These are phyloP conservation scores for Nephrotoma appendiculata DNA, from an alignment of 2,888 invertebrate genomes.

Conservation along the genomic window DNA sequence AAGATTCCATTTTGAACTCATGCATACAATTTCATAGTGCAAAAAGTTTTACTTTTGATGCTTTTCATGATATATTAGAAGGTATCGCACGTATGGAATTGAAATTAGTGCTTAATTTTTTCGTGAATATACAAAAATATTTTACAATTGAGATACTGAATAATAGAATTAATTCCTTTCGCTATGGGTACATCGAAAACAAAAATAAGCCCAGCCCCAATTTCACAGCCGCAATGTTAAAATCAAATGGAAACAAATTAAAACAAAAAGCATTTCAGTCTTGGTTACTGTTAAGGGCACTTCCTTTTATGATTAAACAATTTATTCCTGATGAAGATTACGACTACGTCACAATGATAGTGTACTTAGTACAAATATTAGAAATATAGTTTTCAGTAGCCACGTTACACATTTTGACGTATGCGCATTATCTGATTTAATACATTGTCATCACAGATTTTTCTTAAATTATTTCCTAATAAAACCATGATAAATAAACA, in stretches of 20 bases:
- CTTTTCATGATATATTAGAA: too few species aligned
- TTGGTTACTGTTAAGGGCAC: slow-evolving; percentile 6
- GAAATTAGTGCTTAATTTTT: not conserved
- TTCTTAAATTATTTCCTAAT: slow-evolving; percentile 1
- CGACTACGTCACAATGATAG: not conserved
- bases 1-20: too few species aligned
- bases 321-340: not conserved
- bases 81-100: slow-evolving; percentile 6
- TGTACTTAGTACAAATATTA: not conserved
- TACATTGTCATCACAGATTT: slow-evolving; percentile 2
- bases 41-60: too few species aligned
- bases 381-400: not conserved
- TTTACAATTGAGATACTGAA: not conserved
- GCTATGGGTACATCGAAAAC: too few species aligned
- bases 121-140: not conserved
- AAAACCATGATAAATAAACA: slow-evolving; percentile 7
- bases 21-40: too few species aligned
- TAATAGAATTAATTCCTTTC: too few species aligned
- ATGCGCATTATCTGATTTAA: not conserved
- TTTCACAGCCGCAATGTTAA: too few species aligned
- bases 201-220: too few species aligned
- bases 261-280: slow-evolving; percentile 6
- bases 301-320: slow-evolving; percentile 6
- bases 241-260: slow-evolving; percentile 2
- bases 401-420: not conserved